These are phyloP conservation scores for Apeltes quadracus DNA, from an alignment of 2,113 vertebrate species.

Conservation along the genomic window DNA sequence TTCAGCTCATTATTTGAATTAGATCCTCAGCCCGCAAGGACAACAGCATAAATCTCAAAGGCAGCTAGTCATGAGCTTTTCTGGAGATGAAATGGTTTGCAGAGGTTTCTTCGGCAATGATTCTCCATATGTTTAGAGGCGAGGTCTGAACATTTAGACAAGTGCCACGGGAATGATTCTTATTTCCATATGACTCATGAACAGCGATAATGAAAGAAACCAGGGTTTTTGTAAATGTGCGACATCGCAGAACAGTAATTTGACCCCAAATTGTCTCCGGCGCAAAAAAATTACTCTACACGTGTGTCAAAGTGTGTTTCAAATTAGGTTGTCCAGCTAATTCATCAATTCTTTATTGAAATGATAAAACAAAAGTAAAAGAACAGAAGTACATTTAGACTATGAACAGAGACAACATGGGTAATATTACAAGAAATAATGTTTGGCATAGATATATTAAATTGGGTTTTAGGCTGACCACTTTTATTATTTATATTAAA, in stretches of 20 bases:
- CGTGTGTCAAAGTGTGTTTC: neutral
- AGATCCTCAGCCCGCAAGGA: slow-evolving; percentile 47
- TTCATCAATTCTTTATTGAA: neutral
- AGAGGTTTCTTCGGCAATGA: slow-evolving; percentile 42
- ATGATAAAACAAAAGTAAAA: neutral
- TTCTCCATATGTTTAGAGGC: slow-evolving; percentile 45
- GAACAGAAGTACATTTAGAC: neutral
- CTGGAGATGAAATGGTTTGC: slow-evolving; percentile 53
- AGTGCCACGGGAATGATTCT: slow-evolving; percentile 12
- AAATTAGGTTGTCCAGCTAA: neutral
- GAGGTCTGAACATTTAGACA: slow-evolving; percentile 32
- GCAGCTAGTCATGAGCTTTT: slow-evolving; percentile 43
- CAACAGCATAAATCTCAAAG: slow-evolving; percentile 53
- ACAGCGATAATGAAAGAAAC: slow-evolving; percentile 6
- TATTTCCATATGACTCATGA: slow-evolving; percentile 30
- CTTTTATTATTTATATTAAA: neutral
- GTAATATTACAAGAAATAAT: neutral
- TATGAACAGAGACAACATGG: neutral
- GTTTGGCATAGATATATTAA: neutral
- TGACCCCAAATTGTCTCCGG: neutral
- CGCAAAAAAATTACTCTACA: neutral
- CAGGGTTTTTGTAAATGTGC: neutral
- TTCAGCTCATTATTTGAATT: slow-evolving; percentile 64
- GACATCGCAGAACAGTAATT: neutral
- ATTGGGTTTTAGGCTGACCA: neutral